These are phyloP conservation scores for Drosophila pseudotakahashii DNA, from an alignment of 2,888 invertebrate genomes.

Conservation along the genomic window DNA sequence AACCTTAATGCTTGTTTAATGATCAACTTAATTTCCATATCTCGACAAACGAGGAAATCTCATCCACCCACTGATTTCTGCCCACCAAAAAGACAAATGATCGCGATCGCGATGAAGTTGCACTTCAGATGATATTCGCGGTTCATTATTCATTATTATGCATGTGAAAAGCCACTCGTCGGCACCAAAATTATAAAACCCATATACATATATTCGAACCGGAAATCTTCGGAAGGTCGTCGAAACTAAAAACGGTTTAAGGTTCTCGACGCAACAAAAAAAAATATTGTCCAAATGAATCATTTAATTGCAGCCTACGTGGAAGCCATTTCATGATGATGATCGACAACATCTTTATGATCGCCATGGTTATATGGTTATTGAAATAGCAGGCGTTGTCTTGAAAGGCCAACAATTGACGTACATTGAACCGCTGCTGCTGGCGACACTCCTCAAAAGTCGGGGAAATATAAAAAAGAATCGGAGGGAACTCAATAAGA, in stretches of 20 bases:
- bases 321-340: constrained; percentile 34
- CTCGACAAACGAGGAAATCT: constrained; percentile 9
- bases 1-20: constrained; percentile 1
- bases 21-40: constrained; percentile 11
- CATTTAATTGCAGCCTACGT: constrained; percentile 69
- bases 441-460: constrained; percentile 54
- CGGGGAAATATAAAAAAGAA: not conserved
- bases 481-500: not conserved
- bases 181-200: not conserved
- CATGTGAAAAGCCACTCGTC: constrained; percentile 20
- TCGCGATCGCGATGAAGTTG: constrained; percentile 2
- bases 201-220: constrained; percentile 20
- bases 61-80: constrained; percentile 14
- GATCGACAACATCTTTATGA: constrained; percentile 26
- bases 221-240: constrained; percentile 41
- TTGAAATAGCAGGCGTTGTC: constrained; percentile 44
- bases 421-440: constrained; percentile 69
- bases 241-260: constrained; percentile 3
- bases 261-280: constrained; percentile 21
- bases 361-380: constrained; percentile 17
- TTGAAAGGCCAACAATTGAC: constrained; percentile 34
- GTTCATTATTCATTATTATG: constrained; percentile 30
- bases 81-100: constrained; percentile 3
- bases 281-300: constrained; percentile 60
- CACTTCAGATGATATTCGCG: constrained; percentile 18